Conservation (phyloP, 2,797 vertebrate genomes). For the Tarsius wallacei region DNA sequence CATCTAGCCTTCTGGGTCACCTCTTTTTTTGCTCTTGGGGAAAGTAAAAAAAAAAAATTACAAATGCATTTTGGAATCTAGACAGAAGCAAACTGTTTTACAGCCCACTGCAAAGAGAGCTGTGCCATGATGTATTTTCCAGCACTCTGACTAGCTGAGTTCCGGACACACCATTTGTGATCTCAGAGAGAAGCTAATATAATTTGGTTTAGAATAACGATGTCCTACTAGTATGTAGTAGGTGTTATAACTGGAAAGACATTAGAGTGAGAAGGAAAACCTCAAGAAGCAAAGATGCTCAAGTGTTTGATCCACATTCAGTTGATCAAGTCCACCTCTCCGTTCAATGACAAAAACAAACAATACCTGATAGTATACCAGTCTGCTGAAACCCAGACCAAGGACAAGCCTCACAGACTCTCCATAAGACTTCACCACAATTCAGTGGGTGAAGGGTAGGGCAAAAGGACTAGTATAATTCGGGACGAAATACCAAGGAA, state of each 20-base stretch:
- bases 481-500: background rate
- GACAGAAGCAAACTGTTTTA: conserved; percentile 10
- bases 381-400: background rate
- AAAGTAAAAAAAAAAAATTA: background rate
- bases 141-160: background rate
- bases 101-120: background rate
- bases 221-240: conserved; percentile 1
- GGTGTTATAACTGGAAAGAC: background rate
- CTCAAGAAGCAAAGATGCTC: background rate
- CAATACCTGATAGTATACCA: background rate
- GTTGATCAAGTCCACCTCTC: background rate
- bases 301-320: background rate
- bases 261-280: conserved; percentile 15
- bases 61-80: conserved; percentile 54
- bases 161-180: background rate
- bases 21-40: conserved; percentile 75
- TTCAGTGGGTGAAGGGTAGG: background rate
- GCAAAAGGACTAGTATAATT: background rate
- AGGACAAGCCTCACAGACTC: background rate
- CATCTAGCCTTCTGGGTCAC: conserved; percentile 79
- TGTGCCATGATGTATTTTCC: conserved; percentile 10
- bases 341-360: background rate
- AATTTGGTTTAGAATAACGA: background rate
- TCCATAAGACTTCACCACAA: background rate
- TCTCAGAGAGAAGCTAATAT: background rate